These are phyloP conservation scores for Stegostoma tigrinum DNA, from an alignment of 2,113 vertebrate species.

Conservation along the genomic window DNA sequence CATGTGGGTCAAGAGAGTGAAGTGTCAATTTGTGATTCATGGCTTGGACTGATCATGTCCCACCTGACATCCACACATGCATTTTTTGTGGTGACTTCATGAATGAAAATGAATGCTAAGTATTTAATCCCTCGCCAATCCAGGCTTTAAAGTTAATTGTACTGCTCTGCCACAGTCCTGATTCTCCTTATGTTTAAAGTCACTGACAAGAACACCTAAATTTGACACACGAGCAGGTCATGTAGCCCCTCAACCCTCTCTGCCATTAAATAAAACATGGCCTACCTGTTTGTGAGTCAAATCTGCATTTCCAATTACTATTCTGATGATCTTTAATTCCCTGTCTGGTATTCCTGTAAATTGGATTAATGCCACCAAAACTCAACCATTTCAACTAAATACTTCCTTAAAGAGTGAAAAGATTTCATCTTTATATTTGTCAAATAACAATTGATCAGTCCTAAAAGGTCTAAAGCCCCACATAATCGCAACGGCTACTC, in stretches of 20 bases:
- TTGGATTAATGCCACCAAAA: background rate
- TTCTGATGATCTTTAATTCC: too few relatives aligned
- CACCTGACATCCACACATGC: background rate
- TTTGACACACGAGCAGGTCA: too few relatives aligned
- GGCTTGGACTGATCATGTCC: background rate
- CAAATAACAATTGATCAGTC: background rate
- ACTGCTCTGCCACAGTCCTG: background rate
- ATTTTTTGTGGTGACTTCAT: background rate
- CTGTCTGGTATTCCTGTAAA: background rate
- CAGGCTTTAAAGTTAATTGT: background rate
- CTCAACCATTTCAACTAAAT: background rate
- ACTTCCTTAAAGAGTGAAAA: background rate
- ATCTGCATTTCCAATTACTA: too few relatives aligned
- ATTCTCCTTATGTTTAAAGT: background rate
- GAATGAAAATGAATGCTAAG: background rate
- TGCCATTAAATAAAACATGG: too few relatives aligned
- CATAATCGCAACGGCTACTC: background rate
- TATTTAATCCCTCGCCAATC: background rate
- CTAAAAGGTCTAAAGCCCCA: background rate
- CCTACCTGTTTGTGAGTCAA: too few relatives aligned
- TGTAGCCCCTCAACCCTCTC: too few relatives aligned
- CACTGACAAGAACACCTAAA: background rate
- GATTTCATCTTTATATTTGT: background rate
- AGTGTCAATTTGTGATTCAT: background rate
- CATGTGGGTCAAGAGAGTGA: background rate